A percentile compares a stretch with the other conserved stretches of the same genome.
These are phyloP conservation scores for Biston stratarius DNA, from an alignment of 2,888 invertebrate genomes.

Conservation along the genomic window DNA sequence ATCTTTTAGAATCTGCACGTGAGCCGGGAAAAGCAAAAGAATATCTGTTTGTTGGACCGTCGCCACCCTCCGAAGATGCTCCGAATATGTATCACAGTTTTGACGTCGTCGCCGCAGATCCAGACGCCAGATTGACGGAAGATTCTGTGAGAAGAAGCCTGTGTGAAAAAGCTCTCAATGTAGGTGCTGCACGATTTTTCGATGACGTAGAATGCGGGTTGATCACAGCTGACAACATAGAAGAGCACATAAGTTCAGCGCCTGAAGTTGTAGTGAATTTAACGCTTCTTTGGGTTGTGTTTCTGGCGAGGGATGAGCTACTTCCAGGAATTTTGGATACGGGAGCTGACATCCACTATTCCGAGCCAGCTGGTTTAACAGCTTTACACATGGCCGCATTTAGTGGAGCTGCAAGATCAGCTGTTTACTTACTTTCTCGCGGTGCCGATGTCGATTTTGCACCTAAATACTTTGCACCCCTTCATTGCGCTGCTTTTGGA, in stretches of 20 bases:
- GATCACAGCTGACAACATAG: conserved; percentile 87
- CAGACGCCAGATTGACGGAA: conserved; percentile 89
- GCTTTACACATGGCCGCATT: conserved; percentile 92
- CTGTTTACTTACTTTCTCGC: conserved; percentile 88
- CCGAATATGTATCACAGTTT: conserved; percentile 93
- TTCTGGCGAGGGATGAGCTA: conserved; percentile 90
- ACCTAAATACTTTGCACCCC: conserved; percentile 91
- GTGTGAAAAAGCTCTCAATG: conserved; percentile 89
- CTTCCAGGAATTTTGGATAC: conserved; percentile 88
- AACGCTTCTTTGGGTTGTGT: conserved; percentile 90
- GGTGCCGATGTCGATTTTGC: conserved; percentile 90
- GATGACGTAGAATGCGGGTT: conserved; percentile 91
- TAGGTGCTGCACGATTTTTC: conserved; percentile 89
- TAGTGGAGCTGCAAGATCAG: conserved; percentile 90
- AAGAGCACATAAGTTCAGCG: conserved; percentile 86
- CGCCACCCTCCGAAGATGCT: conserved; percentile 92
- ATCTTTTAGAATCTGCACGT: conserved; percentile 88
- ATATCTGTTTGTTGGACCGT: conserved; percentile 92
- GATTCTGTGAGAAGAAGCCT: conserved; percentile 90
- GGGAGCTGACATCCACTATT: conserved; percentile 90
- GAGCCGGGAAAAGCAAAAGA: conserved; percentile 87
- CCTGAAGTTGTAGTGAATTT: conserved; percentile 90
- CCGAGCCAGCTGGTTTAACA: conserved; percentile 91
- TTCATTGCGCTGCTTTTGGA: conserved; percentile 96
- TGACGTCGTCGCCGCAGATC: conserved; percentile 89